Percentiles rank a stretch among this genome's conserved stretches.
These are phyloP conservation scores for Pandemis cinnamomeana DNA, from an alignment of 2,888 invertebrate species.

Conservation along the genomic window DNA sequence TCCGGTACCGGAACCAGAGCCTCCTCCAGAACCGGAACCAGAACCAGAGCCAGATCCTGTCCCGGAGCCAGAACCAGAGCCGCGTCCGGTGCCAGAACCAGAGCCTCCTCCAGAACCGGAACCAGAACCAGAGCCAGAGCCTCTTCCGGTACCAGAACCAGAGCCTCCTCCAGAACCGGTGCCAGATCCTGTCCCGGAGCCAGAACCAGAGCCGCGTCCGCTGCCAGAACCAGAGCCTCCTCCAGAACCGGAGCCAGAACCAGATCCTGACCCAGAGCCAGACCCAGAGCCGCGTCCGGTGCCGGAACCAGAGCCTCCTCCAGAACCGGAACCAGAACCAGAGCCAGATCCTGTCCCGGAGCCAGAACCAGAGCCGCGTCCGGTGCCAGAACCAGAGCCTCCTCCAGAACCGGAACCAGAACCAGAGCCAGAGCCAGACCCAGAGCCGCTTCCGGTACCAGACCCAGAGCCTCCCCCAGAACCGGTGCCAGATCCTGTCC, in stretches of 20 bases:
- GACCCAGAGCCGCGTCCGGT: not conserved
- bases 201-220: not conserved
- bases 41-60: slow-evolving; percentile 6
- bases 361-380: too few relatives aligned
- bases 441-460: too few relatives aligned
- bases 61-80: not conserved
- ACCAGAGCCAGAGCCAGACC: too few relatives aligned
- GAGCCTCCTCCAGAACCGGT: too few relatives aligned
- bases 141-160: not conserved
- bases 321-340: too few relatives aligned
- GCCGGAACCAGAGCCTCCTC: too few relatives aligned
- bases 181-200: not conserved
- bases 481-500: too few relatives aligned
- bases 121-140: not conserved
- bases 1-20: slow-evolving; percentile 26
- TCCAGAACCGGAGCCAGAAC: not conserved
- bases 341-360: too few relatives aligned
- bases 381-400: too few relatives aligned
- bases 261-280: not conserved
- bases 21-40: not conserved
- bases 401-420: too few relatives aligned
- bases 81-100: not conserved
- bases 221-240: not conserved
- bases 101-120: not conserved
- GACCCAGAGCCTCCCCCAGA: too few relatives aligned